A percentile compares a stretch with the other conserved stretches of the same genome.
Conservation (phyloP, 2,797 vertebrate species). For the Triplophysa yarkandensis region DNA sequence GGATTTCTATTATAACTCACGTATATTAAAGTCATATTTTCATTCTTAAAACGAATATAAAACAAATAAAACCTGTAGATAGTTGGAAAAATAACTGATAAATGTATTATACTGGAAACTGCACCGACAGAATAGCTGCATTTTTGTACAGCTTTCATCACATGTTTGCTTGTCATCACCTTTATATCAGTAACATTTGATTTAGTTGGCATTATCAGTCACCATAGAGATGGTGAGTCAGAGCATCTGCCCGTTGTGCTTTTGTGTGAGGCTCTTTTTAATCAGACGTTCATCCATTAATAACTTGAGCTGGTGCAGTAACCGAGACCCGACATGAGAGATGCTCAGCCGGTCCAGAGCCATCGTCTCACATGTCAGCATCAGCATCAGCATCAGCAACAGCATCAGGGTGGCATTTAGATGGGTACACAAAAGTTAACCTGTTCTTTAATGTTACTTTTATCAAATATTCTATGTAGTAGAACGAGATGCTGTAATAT, state of each 20-base stretch:
- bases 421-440: not conserved
- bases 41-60: no score
- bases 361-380: slow-evolving; percentile 43
- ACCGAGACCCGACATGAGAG: slow-evolving; percentile 71
- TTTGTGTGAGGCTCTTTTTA: slow-evolving; percentile 56
- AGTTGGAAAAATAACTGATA: not conserved
- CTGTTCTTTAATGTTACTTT: no score
- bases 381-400: not conserved
- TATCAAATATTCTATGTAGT: no score
- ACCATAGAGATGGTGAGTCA: slow-evolving; percentile 27
- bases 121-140: no score
- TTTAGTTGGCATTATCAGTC: slow-evolving; percentile 20
- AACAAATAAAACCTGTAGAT: no score
- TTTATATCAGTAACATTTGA: slow-evolving; percentile 17
- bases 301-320: slow-evolving; percentile 71
- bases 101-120: no score
- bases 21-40: no score
- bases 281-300: slow-evolving; percentile 76
- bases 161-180: not conserved
- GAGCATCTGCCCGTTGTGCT: slow-evolving; percentile 1
- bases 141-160: not conserved
- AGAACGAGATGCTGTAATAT: no score
- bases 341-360: slow-evolving; percentile 51
- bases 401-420: slow-evolving; percentile 42
- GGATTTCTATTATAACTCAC: not conserved